phyloP scores from a whole-genome alignment of 2,113 vertebrate genomes.

The Chaetodon trifascialis region DNA sequence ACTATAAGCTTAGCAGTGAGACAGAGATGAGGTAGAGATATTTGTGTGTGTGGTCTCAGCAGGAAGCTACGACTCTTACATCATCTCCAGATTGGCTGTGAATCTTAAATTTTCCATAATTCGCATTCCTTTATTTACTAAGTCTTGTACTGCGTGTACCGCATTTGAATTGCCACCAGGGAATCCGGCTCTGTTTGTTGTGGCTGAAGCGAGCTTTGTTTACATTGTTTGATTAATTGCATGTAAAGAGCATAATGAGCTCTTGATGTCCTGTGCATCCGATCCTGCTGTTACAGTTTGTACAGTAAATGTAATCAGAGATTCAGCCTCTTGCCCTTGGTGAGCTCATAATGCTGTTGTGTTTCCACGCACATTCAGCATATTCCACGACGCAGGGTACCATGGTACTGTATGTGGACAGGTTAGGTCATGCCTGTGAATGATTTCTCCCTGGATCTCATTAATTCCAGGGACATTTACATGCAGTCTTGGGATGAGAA shows the following conservation, averaged over 20 bases:
- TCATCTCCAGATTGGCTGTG: constrained; percentile 63
- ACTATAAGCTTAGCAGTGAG: constrained; percentile 42
- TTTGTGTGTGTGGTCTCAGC: constrained; percentile 43
- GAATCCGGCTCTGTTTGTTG: constrained; percentile 50
- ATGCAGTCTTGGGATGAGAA: constrained; percentile 1
- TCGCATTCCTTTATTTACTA: constrained; percentile 55
- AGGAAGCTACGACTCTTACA: constrained; percentile 54
- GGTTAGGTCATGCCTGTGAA: constrained; percentile 46
- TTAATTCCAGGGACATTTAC: constrained; percentile 35
- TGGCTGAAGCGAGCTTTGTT: constrained; percentile 63
- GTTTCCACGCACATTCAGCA: constrained; percentile 48
- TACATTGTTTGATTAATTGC: constrained; percentile 77
- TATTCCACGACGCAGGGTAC: constrained; percentile 37
- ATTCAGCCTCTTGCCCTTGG: constrained; percentile 57
- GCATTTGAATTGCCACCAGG: constrained; percentile 43
- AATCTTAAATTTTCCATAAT: constrained; percentile 58
- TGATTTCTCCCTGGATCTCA: constrained; percentile 31
- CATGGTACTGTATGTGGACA: constrained; percentile 21
- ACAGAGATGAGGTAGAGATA: constrained; percentile 39
- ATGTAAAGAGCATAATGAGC: constrained; percentile 76
- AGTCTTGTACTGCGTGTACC: constrained; percentile 24
- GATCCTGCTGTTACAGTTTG: constrained; percentile 68
- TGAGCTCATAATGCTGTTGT: constrained; percentile 34
- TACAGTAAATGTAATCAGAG: constrained; percentile 76
- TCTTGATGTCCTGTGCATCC: constrained; percentile 70